Evolutionary conservation across 2,888 invertebrate genomes (phyloP).

Genomic region (Cistogaster globosa): DNA sequence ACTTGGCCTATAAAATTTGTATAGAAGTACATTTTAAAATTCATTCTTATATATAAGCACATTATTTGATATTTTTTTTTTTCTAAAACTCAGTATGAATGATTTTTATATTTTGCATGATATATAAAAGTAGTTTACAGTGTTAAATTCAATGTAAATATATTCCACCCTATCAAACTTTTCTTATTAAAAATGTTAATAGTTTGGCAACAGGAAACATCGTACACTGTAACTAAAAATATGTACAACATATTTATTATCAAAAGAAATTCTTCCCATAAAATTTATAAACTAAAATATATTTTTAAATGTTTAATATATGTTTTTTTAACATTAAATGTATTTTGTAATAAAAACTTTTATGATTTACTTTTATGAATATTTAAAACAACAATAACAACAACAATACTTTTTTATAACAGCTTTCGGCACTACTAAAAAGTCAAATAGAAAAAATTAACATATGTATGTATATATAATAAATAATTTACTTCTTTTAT

Average conservation of each 20-base stretch:
- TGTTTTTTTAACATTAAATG: constrained; percentile 14
- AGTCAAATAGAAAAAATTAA: not conserved
- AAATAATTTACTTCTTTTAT: constrained; percentile 12
- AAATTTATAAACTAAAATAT: not conserved
- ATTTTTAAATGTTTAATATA: constrained; percentile 24
- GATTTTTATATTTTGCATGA: no score
- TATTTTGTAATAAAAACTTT: constrained; percentile 3
- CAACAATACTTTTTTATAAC: constrained; percentile 46
- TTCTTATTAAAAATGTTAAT: no score
- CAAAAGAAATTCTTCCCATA: not conserved
- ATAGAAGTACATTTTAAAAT: no score
- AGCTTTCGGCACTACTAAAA: constrained; percentile 55
- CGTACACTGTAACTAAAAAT: not conserved
- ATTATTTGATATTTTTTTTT: no score
- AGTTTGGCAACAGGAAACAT: not conserved
- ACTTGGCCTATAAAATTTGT: no score
- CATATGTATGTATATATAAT: constrained; percentile 32
- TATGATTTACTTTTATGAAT: not conserved
- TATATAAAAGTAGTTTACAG: no score
- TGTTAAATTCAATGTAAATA: no score
- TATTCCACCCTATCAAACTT: no score
- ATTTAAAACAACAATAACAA: constrained; percentile 61
- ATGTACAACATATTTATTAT: not conserved
- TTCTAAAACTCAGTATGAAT: no score
- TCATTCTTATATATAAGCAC: no score